Base-by-base conservation (phyloP, 2,888 invertebrate genomes). In the Ichneumoninae sp. region DNA sequence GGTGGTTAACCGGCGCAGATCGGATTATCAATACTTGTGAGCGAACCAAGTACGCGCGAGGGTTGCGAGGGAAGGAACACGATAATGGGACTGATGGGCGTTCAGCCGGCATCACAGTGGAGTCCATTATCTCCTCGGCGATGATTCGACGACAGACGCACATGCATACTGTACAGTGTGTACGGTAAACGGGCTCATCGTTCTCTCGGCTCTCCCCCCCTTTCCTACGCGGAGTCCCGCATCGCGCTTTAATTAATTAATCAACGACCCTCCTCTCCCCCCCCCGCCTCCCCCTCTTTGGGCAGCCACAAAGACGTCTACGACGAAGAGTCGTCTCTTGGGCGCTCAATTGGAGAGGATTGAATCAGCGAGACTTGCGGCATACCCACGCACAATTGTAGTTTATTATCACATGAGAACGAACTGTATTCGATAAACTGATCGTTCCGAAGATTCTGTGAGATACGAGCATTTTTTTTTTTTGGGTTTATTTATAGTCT, bases 1-100 rank as follows among this genome's bases (percentile, higher is more conserved):
- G 75, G 69, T 66, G 83, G 80, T 82, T 86, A 86, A 85, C 84
- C 87, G 86, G 79, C 71, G 83, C 68, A 82, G 79, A 83, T 83
- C 83, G 74, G 83, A 83, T 83, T 83, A 83, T 83, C 78, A 79
- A 79, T 83, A 74, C 68, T 22, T 5, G 68, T n/a, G 54, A 54
- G 16, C 36, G 36, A 66, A 66, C 63, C 8, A 52, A 60, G 36
- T 44, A 33, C 44, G 22, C 75, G 69, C 50, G 71, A 71, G 74
- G 76, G 77, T 80, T 71, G 70, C 63, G 57, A 79, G 77, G 10
- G 71, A 68, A 81, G 76, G 85, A 85, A 80, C 77, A 70, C 52
- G 82, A 83, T 83, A 88, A 87, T 85, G 74, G 84, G 82, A 77
- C 60, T 65, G 73, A 82, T 71, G 66, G 71, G 40, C 81, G 65